Conservation (phyloP, 2,113 vertebrate species). For the Xyrauchen texanus region DNA sequence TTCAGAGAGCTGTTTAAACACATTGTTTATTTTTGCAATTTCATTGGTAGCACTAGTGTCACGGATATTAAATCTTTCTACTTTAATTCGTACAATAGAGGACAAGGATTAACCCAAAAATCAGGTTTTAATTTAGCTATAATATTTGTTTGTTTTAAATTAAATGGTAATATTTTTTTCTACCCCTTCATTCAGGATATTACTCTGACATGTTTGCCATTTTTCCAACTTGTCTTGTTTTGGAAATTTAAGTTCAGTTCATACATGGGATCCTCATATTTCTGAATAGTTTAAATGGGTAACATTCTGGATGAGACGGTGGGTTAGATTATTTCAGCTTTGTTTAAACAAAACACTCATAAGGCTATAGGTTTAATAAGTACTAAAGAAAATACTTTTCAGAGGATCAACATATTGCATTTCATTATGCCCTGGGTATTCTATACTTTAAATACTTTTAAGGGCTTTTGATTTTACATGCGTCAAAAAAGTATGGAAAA, state of each 20-base stretch:
- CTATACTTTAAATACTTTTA: background rate
- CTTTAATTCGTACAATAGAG: too few species aligned
- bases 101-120: too few species aligned
- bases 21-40: too few species aligned
- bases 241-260: slow-evolving; percentile 24
- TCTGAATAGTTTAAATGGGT: slow-evolving; percentile 46
- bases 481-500: slow-evolving; percentile 41
- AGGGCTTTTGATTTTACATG: background rate
- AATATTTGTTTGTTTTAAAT: background rate
- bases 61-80: too few species aligned
- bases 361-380: background rate
- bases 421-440: background rate
- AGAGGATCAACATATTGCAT: background rate
- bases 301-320: slow-evolving; percentile 15
- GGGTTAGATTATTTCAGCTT: background rate
- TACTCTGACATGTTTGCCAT: slow-evolving; percentile 10
- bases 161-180: background rate
- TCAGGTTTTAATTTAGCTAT: background rate
- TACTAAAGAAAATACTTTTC: background rate
- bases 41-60: too few species aligned
- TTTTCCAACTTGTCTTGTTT: slow-evolving; percentile 9
- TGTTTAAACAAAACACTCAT: background rate
- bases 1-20: too few species aligned
- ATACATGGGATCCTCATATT: background rate
- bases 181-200: background rate